phyloP scores from a whole-genome alignment of 2,113 vertebrate genomes.

The Lepus americanus region DNA sequence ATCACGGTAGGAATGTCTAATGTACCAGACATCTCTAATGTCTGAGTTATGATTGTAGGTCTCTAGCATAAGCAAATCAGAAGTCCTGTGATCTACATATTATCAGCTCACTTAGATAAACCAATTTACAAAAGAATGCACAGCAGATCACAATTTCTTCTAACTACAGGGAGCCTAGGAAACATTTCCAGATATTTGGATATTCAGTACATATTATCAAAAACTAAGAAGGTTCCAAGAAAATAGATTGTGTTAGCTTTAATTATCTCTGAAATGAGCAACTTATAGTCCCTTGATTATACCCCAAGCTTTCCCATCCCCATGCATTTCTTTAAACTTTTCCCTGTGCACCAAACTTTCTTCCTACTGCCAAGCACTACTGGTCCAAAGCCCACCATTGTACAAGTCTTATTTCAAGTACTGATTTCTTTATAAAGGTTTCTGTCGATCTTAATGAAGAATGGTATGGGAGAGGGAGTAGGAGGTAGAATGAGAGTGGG shows the following conservation, averaged over 20 bases:
- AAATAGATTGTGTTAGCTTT: conserved; percentile 11
- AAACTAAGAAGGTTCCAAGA: not conserved
- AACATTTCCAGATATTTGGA: not conserved
- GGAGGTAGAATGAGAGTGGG: too few species aligned
- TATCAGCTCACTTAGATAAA: conserved; percentile 31
- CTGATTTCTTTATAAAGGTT: conserved; percentile 34
- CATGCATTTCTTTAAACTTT: not conserved
- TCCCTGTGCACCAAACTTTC: not conserved
- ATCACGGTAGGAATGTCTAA: not conserved
- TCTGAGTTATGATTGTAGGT: not conserved
- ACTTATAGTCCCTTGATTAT: not conserved
- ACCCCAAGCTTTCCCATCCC: not conserved
- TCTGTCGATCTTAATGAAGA: not conserved
- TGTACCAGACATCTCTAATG: not conserved
- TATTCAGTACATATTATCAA: conserved; percentile 36
- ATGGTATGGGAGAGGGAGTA: too few species aligned
- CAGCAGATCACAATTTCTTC: conserved; percentile 1
- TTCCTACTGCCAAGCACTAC: not conserved
- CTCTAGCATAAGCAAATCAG: conserved; percentile 4
- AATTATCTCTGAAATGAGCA: conserved; percentile 45
- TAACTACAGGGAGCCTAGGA: not conserved
- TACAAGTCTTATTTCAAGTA: conserved; percentile 16
- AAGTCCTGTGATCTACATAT: conserved; percentile 4
- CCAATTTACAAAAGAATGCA: conserved; percentile 5
- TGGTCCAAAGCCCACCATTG: not conserved